Base-by-base conservation (phyloP, 37 sponge, comb jelly and placozoan species). In the Tethya wilhelma region DNA sequence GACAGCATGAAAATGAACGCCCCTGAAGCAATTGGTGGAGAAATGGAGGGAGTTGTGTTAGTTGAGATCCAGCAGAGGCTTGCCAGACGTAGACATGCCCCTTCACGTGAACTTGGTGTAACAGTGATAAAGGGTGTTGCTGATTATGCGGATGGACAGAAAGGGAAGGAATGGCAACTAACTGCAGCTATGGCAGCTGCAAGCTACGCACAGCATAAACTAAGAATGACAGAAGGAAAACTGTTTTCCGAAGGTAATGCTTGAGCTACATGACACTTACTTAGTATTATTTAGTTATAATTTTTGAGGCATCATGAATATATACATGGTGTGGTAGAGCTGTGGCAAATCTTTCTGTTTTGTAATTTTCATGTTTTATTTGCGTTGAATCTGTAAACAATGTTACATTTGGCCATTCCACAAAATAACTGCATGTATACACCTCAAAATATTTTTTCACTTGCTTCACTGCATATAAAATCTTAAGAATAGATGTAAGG, bases 151-250 rank as follows among this genome's bases (percentile, higher is more conserved):
- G 75, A 57, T 58, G 75, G 59, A 31, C 29, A 25, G 14, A 57
- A 57, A 30, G 40, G 60, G 20, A 57, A 32, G 2, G 23, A 82
- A 32, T 57, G 82, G 82, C 64, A 82, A 20, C 36, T 71, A 60
- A 56, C 82, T n/a, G 62, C 82, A 38, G 64, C 73, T 49, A 53
- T 59, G 59, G 82, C 73, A 43, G 82, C 82, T 59, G 57, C 38
- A 2, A 38, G 38, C 9, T 74, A 58, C n/a, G 28, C 59, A 34
- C 25, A 45, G 4, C 44, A 34, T 49, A 25, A 43, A 44, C 49
- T 72, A 26, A 60, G 7, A n/a, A 7, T 8, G 29, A 60, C 63
- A 19, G 55, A 49, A 17, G 55, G 55, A 49, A 49, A 49, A 49
- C 55, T 49, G 9, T 49, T 49, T 49, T 19, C 55, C 9, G 55